phyloP scores from a whole-genome alignment of 2,797 vertebrate species.

The Somateria mollissima region DNA sequence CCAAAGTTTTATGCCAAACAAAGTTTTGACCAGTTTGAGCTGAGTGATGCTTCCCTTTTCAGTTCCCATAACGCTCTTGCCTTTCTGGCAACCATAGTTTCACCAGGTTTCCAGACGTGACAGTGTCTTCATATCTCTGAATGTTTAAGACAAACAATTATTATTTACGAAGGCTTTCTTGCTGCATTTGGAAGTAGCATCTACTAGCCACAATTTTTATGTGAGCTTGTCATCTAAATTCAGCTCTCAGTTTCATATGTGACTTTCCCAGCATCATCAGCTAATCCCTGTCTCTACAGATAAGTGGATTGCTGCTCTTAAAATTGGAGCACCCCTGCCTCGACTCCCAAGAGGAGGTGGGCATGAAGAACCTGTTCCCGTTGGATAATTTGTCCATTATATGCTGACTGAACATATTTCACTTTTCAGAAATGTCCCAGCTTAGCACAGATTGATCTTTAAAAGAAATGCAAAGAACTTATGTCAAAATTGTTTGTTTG shows the following conservation, averaged over 20 bases:
- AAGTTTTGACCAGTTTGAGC: background rate
- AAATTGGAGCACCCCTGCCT: background rate
- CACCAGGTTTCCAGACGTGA: background rate
- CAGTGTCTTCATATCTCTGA: background rate
- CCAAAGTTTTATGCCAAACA: background rate
- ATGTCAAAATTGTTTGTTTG: background rate
- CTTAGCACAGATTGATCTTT: background rate
- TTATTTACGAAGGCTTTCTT: background rate
- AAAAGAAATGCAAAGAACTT: background rate
- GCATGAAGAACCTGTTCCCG: background rate
- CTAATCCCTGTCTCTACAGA: background rate
- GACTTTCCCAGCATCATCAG: background rate
- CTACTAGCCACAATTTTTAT: background rate
- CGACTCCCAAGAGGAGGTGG: background rate
- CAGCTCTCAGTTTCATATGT: accelerated
- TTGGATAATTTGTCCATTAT: background rate
- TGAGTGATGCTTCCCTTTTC: background rate
- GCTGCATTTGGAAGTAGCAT: background rate
- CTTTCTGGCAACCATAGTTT: background rate
- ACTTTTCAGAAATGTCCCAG: background rate
- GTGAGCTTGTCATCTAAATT: background rate
- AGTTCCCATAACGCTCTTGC: background rate
- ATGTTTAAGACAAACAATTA: background rate
- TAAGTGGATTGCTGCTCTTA: too few relatives aligned
- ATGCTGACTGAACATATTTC: background rate